Conservation (phyloP, 2,113 vertebrate genomes). For the Falco punctatus region DNA sequence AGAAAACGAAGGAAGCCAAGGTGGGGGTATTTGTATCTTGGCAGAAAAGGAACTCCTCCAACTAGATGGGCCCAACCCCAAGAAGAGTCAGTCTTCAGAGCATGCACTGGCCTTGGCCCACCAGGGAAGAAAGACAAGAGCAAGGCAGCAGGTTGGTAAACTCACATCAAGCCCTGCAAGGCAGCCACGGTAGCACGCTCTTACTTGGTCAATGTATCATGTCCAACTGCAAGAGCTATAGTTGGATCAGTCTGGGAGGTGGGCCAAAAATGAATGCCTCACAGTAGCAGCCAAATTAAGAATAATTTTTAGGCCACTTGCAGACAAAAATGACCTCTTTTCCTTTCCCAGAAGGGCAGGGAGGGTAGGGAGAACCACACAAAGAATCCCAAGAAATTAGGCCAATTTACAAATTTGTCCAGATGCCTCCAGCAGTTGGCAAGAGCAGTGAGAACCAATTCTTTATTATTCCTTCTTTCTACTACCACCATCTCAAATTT, state of each 20-base stretch:
- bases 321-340: neutral
- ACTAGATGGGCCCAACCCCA: neutral
- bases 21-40: neutral
- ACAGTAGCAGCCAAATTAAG: neutral
- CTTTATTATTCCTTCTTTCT: neutral
- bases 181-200: neutral
- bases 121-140: neutral
- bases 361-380: neutral
- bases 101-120: neutral
- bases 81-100: rapidly evolving
- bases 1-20: neutral
- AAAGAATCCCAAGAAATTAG: neutral
- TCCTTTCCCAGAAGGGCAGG: neutral
- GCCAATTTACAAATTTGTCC: neutral
- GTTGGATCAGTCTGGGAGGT: neutral
- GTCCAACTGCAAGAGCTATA: neutral
- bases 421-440: neutral
- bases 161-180: rapidly evolving
- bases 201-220: rapidly evolving
- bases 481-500: neutral
- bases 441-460: neutral
- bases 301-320: neutral
- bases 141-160: neutral
- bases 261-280: neutral
- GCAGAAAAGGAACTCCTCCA: neutral